A percentile compares a stretch with the other conserved stretches of the same genome.
Evolutionary conservation across 2,113 vertebrate genomes (phyloP).

Genomic region (Brachypteracias leptosomus): DNA sequence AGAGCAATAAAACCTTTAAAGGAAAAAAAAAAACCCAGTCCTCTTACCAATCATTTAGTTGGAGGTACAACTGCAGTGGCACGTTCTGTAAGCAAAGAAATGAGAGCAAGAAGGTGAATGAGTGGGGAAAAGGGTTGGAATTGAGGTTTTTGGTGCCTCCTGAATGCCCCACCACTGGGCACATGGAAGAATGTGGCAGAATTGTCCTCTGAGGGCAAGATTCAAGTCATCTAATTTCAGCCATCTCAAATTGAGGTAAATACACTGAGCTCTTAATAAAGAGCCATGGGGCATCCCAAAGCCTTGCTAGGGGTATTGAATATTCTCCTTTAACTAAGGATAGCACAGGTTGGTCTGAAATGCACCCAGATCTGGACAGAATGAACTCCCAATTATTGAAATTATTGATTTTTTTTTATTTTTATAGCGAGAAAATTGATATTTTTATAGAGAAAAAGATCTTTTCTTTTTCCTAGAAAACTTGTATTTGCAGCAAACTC

Average conservation of each 20-base stretch:
- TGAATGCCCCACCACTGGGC: neutral
- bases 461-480: neutral
- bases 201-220: neutral
- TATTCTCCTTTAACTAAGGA: neutral
- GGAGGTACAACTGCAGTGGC: slow-evolving; percentile 61
- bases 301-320: neutral
- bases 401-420: neutral
- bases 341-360: neutral
- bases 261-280: neutral
- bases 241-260: neutral
- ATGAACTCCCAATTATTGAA: neutral
- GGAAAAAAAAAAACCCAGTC: neutral
- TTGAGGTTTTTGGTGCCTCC: neutral
- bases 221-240: neutral
- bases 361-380: neutral
- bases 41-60: slow-evolving; percentile 66
- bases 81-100: slow-evolving; percentile 55
- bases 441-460: neutral
- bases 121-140: neutral
- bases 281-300: neutral
- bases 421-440: neutral
- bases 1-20: neutral
- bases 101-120: neutral
- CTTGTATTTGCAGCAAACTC: neutral
- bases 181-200: neutral